A percentile compares a stretch with the other conserved stretches of the same genome.
phyloP scores from a whole-genome alignment of 2,113 vertebrate genomes.

The Malurus melanocephalus region DNA sequence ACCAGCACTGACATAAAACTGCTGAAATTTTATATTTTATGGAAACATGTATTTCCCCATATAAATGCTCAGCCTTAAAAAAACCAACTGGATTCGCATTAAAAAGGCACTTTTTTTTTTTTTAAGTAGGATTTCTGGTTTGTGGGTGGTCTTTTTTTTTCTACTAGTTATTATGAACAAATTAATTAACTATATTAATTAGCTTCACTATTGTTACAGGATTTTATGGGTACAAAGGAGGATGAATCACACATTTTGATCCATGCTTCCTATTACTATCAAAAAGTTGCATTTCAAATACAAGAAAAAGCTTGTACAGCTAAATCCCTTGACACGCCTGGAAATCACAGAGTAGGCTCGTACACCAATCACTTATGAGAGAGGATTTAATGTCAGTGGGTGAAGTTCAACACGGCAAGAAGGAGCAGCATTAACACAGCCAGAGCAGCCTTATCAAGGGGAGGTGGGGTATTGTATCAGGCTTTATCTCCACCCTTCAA shows the following conservation, averaged over 20 bases:
- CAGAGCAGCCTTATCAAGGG: constrained; percentile 31
- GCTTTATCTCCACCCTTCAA: constrained; percentile 41
- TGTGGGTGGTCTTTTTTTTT: not conserved
- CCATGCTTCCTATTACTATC: constrained; percentile 16
- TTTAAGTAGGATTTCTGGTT: not conserved
- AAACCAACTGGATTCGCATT: not conserved
- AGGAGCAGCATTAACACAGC: constrained; percentile 29
- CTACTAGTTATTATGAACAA: not conserved
- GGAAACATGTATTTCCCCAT: not conserved
- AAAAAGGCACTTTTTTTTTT: not conserved
- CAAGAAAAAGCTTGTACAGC: constrained; percentile 36
- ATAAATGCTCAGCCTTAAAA: not conserved
- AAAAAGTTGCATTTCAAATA: constrained; percentile 54
- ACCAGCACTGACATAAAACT: not conserved
- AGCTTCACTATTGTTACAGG: not conserved
- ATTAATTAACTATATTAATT: constrained; percentile 38
- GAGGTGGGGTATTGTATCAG: not conserved
- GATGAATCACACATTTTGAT: constrained; percentile 39
- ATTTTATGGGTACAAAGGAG: constrained; percentile 18
- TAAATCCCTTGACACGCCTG: constrained; percentile 49
- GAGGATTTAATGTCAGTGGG: constrained; percentile 59
- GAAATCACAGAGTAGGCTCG: constrained; percentile 42
- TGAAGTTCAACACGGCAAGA: not conserved
- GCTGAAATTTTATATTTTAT: not conserved
- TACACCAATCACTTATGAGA: constrained; percentile 25